phyloP scores from a whole-genome alignment of 2,797 vertebrate genomes.

The Balearica regulorum region DNA sequence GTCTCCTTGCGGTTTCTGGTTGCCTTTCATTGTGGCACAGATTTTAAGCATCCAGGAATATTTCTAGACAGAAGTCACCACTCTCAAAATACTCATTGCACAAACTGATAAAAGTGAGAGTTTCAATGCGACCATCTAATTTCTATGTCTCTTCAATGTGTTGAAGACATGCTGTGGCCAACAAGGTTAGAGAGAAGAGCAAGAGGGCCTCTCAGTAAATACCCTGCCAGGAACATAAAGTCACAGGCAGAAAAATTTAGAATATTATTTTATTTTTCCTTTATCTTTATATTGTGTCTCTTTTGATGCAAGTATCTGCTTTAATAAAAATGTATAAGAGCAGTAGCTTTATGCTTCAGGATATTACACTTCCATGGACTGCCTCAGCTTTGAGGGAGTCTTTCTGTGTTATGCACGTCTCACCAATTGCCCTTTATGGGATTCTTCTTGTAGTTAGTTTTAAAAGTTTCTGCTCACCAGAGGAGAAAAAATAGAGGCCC shows the following conservation, averaged over 20 bases:
- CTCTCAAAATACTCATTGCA: background rate
- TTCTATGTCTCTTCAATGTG: background rate
- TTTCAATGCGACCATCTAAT: background rate
- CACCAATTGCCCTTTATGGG: background rate
- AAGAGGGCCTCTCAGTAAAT: background rate
- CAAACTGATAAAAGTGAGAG: background rate
- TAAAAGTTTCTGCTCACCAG: background rate
- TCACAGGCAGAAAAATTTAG: background rate
- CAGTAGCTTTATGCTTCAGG: background rate
- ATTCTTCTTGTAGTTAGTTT: background rate
- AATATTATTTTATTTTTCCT: background rate
- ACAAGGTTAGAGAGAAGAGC: background rate
- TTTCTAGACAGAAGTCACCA: background rate
- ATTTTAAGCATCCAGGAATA: background rate
- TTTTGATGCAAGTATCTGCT: background rate
- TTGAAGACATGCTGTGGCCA: background rate
- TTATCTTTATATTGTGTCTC: background rate
- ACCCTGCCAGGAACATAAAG: background rate
- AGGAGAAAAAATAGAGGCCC: background rate
- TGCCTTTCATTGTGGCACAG: background rate
- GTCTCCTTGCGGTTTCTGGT: background rate
- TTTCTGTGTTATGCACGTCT: background rate
- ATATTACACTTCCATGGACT: background rate
- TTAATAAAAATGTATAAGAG: background rate
- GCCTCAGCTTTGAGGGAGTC: background rate